Percentiles rank a stretch among this genome's conserved stretches.
These are phyloP conservation scores for Andrena praecox DNA, from an alignment of 2,888 invertebrate genomes.

Conservation along the genomic window DNA sequence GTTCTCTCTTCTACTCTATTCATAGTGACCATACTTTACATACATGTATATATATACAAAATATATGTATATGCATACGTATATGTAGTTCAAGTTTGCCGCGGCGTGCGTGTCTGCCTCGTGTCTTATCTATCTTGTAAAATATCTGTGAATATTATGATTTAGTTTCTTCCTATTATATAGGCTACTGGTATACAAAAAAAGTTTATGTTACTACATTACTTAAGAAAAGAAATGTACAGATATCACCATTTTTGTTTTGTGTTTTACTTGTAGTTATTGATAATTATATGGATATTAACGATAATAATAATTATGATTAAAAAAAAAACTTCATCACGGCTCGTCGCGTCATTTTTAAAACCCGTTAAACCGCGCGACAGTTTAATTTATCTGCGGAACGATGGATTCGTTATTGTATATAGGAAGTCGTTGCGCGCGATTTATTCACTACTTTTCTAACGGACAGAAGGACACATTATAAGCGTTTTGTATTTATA, in stretches of 20 bases:
- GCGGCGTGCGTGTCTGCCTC: slow-evolving; percentile 78
- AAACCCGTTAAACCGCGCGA: slow-evolving; percentile 35
- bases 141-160: slow-evolving; percentile 85
- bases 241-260: slow-evolving; percentile 85
- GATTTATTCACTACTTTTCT: not conserved
- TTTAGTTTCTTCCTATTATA: slow-evolving; percentile 84
- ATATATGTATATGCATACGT: slow-evolving; percentile 13
- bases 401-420: not conserved
- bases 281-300: slow-evolving; percentile 85
- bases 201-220: slow-evolving; percentile 83
- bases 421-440: not conserved
- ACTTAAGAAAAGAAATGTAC: slow-evolving; percentile 83
- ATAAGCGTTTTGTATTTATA: slow-evolving; percentile 15
- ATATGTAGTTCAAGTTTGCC: slow-evolving; percentile 29
- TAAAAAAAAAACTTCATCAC: slow-evolving; percentile 80
- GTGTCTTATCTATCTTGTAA: slow-evolving; percentile 83
- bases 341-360: slow-evolving; percentile 62
- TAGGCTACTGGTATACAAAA: slow-evolving; percentile 83
- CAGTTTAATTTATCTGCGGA: slow-evolving; percentile 25
- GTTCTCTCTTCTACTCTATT: not conserved
- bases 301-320: slow-evolving; percentile 85
- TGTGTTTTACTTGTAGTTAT: slow-evolving; percentile 85
- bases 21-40: slow-evolving; percentile 1
- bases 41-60: slow-evolving; percentile 30
- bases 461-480: not conserved